phyloP scores from a whole-genome alignment of 2,888 invertebrate genomes.

The Aleiodes leptofemur region DNA sequence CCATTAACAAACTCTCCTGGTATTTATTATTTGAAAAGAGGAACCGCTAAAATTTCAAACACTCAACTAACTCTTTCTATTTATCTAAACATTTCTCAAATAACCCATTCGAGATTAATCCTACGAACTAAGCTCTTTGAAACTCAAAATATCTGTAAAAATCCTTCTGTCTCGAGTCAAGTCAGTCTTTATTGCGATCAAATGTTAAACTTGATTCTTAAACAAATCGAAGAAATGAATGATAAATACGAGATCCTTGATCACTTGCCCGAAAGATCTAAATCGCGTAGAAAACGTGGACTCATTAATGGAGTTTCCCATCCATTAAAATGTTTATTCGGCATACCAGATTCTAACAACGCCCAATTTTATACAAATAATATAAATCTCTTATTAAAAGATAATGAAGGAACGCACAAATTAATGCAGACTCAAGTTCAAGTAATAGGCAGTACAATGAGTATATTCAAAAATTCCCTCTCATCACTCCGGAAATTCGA shows the following conservation, averaged over 20 bases:
- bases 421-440: conserved; percentile 52
- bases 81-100: conserved; percentile 40
- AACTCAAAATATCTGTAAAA: not conserved
- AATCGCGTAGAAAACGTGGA: not conserved
- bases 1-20: conserved; percentile 37
- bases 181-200: conserved; percentile 16
- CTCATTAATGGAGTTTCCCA: conserved; percentile 27
- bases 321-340: conserved; percentile 33
- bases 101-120: conserved; percentile 14
- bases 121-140: not conserved
- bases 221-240: conserved; percentile 4
- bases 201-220: not conserved
- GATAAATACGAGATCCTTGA: conserved; percentile 26
- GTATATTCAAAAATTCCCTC: conserved; percentile 45
- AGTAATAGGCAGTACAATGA: conserved; percentile 49
- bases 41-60: conserved; percentile 41
- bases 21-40: conserved; percentile 47
- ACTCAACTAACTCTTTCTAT: conserved; percentile 45
- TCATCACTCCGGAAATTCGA: not conserved
- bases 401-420: conserved; percentile 44
- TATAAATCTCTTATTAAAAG: conserved; percentile 30
- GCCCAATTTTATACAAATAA: conserved; percentile 24
- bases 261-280: not conserved
- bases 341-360: conserved; percentile 24
- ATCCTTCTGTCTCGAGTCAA: not conserved